phyloP scores from a whole-genome alignment of 2,113 vertebrate species.

The Oxyura jamaicensis region DNA sequence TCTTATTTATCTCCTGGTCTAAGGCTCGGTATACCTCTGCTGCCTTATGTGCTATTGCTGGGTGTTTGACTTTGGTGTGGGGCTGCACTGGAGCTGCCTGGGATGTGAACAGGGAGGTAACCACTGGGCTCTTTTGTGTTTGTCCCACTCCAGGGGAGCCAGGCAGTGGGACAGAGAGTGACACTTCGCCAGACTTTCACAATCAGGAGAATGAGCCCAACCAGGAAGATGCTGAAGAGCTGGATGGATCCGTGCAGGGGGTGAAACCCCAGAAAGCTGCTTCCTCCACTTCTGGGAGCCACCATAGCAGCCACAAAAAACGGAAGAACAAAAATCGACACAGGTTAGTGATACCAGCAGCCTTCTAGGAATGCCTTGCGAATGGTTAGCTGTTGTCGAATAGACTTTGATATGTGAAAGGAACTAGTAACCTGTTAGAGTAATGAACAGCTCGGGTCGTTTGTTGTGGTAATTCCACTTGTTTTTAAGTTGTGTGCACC shows the following conservation, averaged over 20 bases:
- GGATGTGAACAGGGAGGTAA: background rate
- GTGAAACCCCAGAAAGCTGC: conserved; percentile 96
- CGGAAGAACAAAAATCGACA: conserved; percentile 99
- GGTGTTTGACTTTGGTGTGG: background rate
- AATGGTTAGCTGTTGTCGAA: background rate
- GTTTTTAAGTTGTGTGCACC: background rate
- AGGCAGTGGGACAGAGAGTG: conserved; percentile 95
- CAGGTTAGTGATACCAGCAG: conserved; percentile 83
- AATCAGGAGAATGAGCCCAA: conserved; percentile 97
- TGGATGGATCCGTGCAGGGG: conserved; percentile 91
- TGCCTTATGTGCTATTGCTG: background rate
- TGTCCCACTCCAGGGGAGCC: conserved; percentile 85
- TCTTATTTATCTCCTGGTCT: background rate
- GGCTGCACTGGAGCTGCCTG: background rate
- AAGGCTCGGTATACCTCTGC: background rate
- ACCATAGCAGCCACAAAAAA: conserved; percentile 98
- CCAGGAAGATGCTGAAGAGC: conserved; percentile 94
- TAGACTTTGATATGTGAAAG: background rate
- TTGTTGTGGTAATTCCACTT: background rate
- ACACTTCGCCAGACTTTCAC: conserved; percentile 96
- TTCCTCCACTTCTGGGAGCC: conserved; percentile 90
- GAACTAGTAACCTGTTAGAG: background rate
- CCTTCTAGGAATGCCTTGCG: background rate
- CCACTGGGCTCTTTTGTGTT: background rate
- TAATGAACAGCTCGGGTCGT: background rate